Evolutionary conservation across 1,140 invertebrate species (phyloP).

Genomic region (Habropoda laboriosa): DNA sequence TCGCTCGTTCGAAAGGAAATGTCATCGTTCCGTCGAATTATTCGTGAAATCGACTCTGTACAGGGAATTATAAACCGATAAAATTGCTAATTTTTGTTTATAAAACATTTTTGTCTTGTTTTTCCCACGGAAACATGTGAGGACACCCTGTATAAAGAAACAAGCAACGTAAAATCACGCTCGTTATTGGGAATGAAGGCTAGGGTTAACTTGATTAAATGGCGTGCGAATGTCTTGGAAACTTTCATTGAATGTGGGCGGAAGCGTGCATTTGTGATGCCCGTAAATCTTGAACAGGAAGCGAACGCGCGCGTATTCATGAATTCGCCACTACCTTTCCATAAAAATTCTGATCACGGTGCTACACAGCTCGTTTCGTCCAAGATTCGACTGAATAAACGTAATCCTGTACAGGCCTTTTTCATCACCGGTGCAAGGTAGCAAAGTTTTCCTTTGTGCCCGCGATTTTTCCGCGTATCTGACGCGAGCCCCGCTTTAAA

Average conservation of each 20-base stretch:
- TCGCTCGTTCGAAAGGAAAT: too few relatives aligned
- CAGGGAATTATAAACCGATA: too few relatives aligned
- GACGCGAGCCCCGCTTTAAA: slow-evolving; percentile 1
- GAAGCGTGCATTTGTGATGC: slow-evolving; percentile 56
- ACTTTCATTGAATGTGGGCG: slow-evolving; percentile 54
- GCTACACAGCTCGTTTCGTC: not conserved
- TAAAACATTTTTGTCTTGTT: too few relatives aligned
- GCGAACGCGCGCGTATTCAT: slow-evolving; percentile 58
- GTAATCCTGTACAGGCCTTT: not conserved
- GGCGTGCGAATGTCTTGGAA: slow-evolving; percentile 42
- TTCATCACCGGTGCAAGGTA: too few relatives aligned
- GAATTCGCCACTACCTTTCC: slow-evolving; percentile 47
- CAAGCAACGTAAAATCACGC: not conserved
- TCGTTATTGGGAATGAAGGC: slow-evolving; percentile 4
- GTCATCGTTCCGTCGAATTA: not conserved
- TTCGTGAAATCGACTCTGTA: too few relatives aligned
- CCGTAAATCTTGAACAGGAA: slow-evolving; percentile 67
- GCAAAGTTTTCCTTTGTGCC: not conserved
- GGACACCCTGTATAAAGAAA: not conserved
- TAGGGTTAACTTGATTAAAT: slow-evolving; percentile 32
- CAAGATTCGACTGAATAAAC: slow-evolving; percentile 31
- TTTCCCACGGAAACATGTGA: not conserved
- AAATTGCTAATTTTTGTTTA: too few relatives aligned
- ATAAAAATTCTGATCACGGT: slow-evolving; percentile 58
- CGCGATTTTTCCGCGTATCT: too few relatives aligned